phyloP scores from a whole-genome alignment of 2,797 vertebrate species.

The Xiphorhynchus erythropygius region DNA sequence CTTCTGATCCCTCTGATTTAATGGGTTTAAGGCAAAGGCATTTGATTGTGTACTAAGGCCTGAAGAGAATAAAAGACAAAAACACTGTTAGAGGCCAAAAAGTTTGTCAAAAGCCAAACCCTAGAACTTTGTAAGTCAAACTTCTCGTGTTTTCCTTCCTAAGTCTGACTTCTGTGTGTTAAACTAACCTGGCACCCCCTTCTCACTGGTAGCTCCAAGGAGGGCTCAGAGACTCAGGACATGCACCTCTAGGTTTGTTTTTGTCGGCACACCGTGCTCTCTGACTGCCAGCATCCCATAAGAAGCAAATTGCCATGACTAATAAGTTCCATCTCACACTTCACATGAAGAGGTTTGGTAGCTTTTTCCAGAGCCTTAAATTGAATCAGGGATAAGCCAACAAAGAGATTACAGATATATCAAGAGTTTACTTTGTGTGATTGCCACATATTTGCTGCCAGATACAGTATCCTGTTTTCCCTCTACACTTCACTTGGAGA shows the following conservation, averaged over 20 bases:
- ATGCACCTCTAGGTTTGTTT: neutral
- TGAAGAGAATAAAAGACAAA: neutral
- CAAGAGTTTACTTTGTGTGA: slow-evolving; percentile 71
- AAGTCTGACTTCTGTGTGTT: neutral
- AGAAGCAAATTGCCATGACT: slow-evolving; percentile 38
- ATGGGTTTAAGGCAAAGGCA: neutral
- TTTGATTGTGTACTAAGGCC: neutral
- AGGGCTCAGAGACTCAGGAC: neutral
- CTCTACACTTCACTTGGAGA: slow-evolving; percentile 57
- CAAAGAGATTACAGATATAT: slow-evolving; percentile 65
- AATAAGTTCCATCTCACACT: slow-evolving; percentile 49
- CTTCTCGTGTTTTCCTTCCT: neutral
- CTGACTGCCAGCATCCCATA: neutral
- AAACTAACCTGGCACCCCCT: neutral
- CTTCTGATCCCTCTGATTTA: neutral
- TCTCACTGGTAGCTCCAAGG: neutral
- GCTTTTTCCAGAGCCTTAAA: slow-evolving; percentile 67
- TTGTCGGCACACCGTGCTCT: neutral
- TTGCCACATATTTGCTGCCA: slow-evolving; percentile 62
- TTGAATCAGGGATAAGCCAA: slow-evolving; percentile 61
- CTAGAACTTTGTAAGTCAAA: neutral
- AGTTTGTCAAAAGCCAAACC: neutral
- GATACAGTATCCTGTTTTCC: slow-evolving; percentile 71
- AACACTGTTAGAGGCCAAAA: neutral
- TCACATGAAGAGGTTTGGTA: slow-evolving; percentile 53